Evolutionary conservation across 2,888 invertebrate species (phyloP), one percentile per base, ranked within the genome.

Genomic region (Machimus atricapillus): DNA sequence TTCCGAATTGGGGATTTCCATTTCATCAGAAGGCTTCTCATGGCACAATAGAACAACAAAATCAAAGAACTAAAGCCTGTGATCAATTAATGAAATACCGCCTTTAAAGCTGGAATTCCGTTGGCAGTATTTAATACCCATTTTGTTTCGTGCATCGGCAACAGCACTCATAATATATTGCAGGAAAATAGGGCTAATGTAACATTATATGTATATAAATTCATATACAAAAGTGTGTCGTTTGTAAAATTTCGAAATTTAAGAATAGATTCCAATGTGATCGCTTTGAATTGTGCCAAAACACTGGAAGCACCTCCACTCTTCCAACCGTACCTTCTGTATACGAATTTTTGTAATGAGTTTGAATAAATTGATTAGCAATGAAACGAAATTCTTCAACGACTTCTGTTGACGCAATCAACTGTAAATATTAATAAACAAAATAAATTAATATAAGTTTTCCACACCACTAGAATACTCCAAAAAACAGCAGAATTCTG

Each of bases 51-150:
- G 92, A 92, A 99, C 99, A 91, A 99, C 16, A 98, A 91, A 89
- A 99, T 98, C 88, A 98, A 94, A 79, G 98, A 98, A 81, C 99
- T 66, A 99, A 94, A 89, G n/a, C n/a, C 98, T 98, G 91, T 99
- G 99, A 0, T 98, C 99, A 0, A 97, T 97, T 3, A 99, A 91
- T 0, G 98, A 98, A 1, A 98, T 95, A 0, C 95, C 95, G 0
- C 99, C 99, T 16, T 93, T 93, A 91, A 98, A 99, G 4, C 93
- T 91, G 0, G 97, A 97, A 93, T 99, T 98, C 43, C 98, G 93
- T 87, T 94, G 91, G 85, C 94, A 94, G 92, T 97, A 98, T 87
- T 98, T 92, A 0, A 94, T 91, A 92, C 96, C 97, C 9, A 98
- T 94, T 56, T 96, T 94, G 91, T 99, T 99, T 91, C 99, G 91